These are phyloP conservation scores for Heterotis niloticus DNA, from an alignment of 2,113 vertebrate genomes.

Conservation along the genomic window DNA sequence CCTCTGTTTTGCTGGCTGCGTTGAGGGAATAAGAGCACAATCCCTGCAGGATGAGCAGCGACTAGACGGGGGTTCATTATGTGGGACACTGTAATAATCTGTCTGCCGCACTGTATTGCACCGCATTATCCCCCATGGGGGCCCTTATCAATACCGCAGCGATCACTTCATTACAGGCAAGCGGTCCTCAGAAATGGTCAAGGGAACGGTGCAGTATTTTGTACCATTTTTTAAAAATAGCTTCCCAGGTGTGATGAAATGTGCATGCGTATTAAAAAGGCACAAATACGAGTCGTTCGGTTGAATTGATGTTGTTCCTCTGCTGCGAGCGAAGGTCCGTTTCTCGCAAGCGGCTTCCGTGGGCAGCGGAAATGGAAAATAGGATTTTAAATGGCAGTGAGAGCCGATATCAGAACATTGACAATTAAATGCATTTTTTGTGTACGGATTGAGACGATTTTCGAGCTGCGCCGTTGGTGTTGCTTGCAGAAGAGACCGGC, in stretches of 20 bases:
- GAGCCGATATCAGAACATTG: not conserved
- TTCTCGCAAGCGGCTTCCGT: too few species aligned
- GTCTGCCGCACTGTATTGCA: slow-evolving; percentile 44
- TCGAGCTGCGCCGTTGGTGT: slow-evolving; percentile 18
- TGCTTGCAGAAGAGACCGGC: not conserved
- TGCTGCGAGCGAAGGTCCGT: too few species aligned
- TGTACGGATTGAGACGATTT: slow-evolving; percentile 30
- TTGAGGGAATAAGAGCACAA: slow-evolving; percentile 47
- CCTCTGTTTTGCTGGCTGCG: slow-evolving; percentile 61
- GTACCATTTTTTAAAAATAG: too few species aligned
- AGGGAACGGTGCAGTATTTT: too few species aligned
- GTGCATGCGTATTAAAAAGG: too few species aligned
- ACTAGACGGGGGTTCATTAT: slow-evolving; percentile 61
- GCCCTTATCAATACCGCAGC: slow-evolving; percentile 58
- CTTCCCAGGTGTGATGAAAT: too few species aligned
- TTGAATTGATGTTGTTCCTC: too few species aligned
- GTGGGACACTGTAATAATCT: slow-evolving; percentile 60
- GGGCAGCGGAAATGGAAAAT: too few species aligned
- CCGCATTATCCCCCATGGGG: slow-evolving; percentile 10
- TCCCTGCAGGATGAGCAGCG: slow-evolving; percentile 48
- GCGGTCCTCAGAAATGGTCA: not conserved
- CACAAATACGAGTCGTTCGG: too few species aligned
- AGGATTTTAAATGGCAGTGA: not conserved
- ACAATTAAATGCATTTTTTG: not conserved
- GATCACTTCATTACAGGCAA: slow-evolving; percentile 61